phyloP scores from a whole-genome alignment of 2,888 invertebrate species.

The Amphipoea oculea region DNA sequence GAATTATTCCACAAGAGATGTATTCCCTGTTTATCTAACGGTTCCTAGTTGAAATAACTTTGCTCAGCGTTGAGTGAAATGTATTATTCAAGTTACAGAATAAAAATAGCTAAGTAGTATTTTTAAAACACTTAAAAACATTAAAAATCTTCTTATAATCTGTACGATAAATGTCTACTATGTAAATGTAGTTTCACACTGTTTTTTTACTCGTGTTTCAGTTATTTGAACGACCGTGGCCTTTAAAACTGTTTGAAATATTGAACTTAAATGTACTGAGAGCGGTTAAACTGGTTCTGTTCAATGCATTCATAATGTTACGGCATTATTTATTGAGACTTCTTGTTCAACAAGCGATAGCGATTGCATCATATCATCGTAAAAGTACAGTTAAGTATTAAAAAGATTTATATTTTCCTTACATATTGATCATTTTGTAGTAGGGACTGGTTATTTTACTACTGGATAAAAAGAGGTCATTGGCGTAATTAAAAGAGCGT shows the following conservation, averaged over 20 bases:
- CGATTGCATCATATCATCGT: neutral
- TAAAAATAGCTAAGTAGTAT: conserved; percentile 6
- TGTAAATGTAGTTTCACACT: conserved; percentile 17
- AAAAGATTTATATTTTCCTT: neutral
- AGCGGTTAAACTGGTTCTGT: conserved; percentile 1
- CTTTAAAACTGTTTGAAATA: conserved; percentile 11
- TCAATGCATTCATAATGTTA: neutral
- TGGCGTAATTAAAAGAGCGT: neutral
- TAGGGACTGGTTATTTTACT: neutral
- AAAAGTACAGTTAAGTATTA: neutral
- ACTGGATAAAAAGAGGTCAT: neutral
- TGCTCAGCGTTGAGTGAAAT: conserved; percentile 17
- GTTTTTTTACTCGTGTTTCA: conserved; percentile 27
- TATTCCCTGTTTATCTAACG: conserved; percentile 3
- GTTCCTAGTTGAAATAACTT: neutral
- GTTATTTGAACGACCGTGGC: conserved; percentile 5
- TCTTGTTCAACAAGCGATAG: neutral
- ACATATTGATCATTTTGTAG: neutral
- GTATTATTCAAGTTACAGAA: conserved; percentile 11
- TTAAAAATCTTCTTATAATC: neutral
- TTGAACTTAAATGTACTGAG: conserved; percentile 13
- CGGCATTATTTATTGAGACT: neutral
- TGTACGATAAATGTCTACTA: conserved; percentile 28
- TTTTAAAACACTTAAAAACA: conserved; percentile 18
- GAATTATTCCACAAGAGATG: conserved; percentile 33